These are phyloP conservation scores for Cyprinella venusta DNA, from an alignment of 2,797 vertebrate genomes.

Conservation along the genomic window DNA sequence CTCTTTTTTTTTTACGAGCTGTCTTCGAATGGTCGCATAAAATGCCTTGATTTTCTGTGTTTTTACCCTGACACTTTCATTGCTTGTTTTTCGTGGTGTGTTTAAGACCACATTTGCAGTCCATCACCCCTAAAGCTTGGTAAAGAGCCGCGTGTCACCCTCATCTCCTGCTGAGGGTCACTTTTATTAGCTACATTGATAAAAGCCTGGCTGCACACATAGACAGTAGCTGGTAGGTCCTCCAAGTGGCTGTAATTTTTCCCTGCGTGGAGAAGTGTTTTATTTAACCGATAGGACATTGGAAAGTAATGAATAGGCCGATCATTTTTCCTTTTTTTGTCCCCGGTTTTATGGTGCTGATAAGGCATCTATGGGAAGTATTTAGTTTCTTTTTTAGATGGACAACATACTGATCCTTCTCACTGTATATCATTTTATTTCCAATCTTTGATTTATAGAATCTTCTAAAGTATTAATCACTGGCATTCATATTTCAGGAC, in stretches of 20 bases:
- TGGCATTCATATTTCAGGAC: constrained; percentile 16
- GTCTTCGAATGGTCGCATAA: constrained; percentile 49
- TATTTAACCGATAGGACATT: constrained; percentile 91
- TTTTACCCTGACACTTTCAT: constrained; percentile 60
- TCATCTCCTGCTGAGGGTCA: constrained; percentile 49
- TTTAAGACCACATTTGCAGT: constrained; percentile 59
- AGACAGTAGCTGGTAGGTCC: constrained; percentile 71
- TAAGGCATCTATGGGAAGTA: constrained; percentile 86
- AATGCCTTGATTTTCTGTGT: constrained; percentile 50
- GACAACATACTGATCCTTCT: constrained; percentile 63
- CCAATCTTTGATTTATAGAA: constrained; percentile 12
- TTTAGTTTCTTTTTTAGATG: constrained; percentile 76
- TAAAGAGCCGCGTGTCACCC: constrained; percentile 58
- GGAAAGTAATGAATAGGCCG: constrained; percentile 87
- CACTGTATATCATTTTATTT: constrained; percentile 5
- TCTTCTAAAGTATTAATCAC: constrained; percentile 9
- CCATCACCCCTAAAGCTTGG: constrained; percentile 66
- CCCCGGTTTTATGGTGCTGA: constrained; percentile 80
- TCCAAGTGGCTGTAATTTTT: constrained; percentile 72
- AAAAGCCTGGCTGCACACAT: constrained; percentile 69
- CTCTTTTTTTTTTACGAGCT: constrained; percentile 61
- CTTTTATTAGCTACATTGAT: constrained; percentile 78
- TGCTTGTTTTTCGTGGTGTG: constrained; percentile 57
- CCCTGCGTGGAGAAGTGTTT: constrained; percentile 72
- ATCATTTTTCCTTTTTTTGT: constrained; percentile 81